Evolutionary conservation across 1,140 invertebrate genomes (phyloP).

Genomic region (Forficula auricularia): DNA sequence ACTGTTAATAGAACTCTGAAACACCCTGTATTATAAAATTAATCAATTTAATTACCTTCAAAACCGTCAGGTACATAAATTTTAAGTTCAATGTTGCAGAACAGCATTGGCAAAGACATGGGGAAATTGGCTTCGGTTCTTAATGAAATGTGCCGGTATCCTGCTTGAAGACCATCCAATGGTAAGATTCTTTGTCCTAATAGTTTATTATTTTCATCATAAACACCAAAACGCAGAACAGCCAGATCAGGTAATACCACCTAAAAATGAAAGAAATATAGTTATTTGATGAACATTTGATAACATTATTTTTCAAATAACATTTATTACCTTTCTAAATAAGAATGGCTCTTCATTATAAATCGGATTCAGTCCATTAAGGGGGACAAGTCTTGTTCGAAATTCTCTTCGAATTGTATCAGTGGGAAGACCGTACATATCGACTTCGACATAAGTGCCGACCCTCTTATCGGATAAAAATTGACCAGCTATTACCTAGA

Average conservation of each 20-base stretch:
- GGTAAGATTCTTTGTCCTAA: slow-evolving; percentile 94
- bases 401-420: slow-evolving; percentile 99
- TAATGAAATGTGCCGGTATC: slow-evolving; percentile 93
- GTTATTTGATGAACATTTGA: not conserved
- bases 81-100: slow-evolving; percentile 97
- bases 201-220: slow-evolving; percentile 94
- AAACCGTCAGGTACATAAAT: slow-evolving; percentile 99
- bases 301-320: not conserved
- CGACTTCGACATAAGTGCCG: slow-evolving; percentile 98
- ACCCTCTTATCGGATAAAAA: slow-evolving; percentile 98
- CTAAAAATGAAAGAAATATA: slow-evolving; percentile 26
- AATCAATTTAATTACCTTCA: slow-evolving; percentile 52
- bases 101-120: slow-evolving; percentile 94
- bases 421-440: slow-evolving; percentile 98
- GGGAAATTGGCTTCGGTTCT: slow-evolving; percentile 98
- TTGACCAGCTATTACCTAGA: slow-evolving; percentile 94
- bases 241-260: slow-evolving; percentile 95
- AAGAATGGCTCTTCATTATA: slow-evolving; percentile 98
- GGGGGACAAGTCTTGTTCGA: slow-evolving; percentile 83
- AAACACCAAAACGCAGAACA: slow-evolving; percentile 92
- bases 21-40: slow-evolving; percentile 2
- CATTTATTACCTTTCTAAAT: slow-evolving; percentile 75
- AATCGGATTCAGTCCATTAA: slow-evolving; percentile 91
- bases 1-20: no score
- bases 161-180: slow-evolving; percentile 90